Evolutionary conservation across 2,888 invertebrate species (phyloP).

Genomic region (Tetranychus piercei): DNA sequence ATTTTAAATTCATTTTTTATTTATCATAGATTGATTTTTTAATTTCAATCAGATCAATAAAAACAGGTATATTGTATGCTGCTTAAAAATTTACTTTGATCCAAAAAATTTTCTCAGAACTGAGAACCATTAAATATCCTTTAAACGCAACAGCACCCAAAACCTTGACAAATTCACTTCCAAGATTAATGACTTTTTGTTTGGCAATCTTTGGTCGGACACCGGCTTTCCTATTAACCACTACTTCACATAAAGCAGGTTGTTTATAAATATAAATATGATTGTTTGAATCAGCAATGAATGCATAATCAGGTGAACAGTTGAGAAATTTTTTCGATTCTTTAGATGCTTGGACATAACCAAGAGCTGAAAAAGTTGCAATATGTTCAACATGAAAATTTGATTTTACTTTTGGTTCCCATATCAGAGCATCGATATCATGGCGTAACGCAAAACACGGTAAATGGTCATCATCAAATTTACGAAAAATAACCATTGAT

Average conservation of each 20-base stretch:
- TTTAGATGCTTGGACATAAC: constrained; percentile 68
- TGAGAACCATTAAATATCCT: background rate
- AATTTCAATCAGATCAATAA: no score
- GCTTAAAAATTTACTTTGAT: background rate
- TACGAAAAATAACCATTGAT: constrained; percentile 45
- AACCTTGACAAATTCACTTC: background rate
- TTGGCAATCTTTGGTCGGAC: background rate
- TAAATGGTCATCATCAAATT: constrained; percentile 37
- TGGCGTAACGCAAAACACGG: constrained; percentile 49
- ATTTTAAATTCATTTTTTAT: no score
- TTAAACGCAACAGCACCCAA: background rate
- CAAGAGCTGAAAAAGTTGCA: constrained; percentile 60
- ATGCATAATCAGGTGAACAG: constrained; percentile 54
- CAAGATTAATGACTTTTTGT: constrained; percentile 4
- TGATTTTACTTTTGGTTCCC: constrained; percentile 22
- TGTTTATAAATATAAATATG: constrained; percentile 59
- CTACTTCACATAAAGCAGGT: constrained; percentile 37
- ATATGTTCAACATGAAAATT: constrained; percentile 40
- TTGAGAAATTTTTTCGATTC: constrained; percentile 54
- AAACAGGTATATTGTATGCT: no score
- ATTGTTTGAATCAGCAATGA: constrained; percentile 50
- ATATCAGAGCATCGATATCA: constrained; percentile 54
- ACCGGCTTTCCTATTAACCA: constrained; percentile 43
- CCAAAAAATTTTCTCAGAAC: background rate
- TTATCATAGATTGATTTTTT: no score